Base-by-base conservation (phyloP, 1,140 invertebrate genomes). In the Eurosta solidaginis region DNA sequence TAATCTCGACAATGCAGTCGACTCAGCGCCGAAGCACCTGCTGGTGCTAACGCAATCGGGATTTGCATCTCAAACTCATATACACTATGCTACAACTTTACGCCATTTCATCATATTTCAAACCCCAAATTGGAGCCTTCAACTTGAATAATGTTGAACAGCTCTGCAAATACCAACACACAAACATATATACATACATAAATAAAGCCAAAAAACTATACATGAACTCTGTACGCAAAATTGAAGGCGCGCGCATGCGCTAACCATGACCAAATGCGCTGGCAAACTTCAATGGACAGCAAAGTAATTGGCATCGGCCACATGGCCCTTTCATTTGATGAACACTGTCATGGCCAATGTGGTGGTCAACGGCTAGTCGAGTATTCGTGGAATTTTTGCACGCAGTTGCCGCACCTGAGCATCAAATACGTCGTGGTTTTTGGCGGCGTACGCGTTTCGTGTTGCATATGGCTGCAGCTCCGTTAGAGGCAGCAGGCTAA, bases 331-430 rank as follows among this genome's bases (percentile, higher is more conserved):
- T n/a, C n/a, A n/a, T n/a, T 68, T 68, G 33, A n/a, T 33, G 59
- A 33, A 42, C 36, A 68, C 22, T 68, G 33, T 40, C 59, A 68
- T 40, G 29, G 59, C 7, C n/a, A 33, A 17, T 68, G 59, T 40
- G n/a, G 29, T 12, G 59, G 59, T 36, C 59, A 68, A 33, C 29
- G 33, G 59, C 17, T 40, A 22, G 59, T 68, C 59, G 33, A 29
- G n/a, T 68, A 68, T 68, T 68, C 40, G 59, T 40, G 29, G 59
- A 68, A 68, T 68, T 68, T 42, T 36, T n/a, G 59, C 7, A 68
- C 33, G 22, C 27, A 68, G 17, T 40, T 14, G 59, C 29, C 59
- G 59, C 59, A n/a, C 59, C 59, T 20, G 59, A n/a, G n/a, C 29
- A 25, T 33, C 59, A n/a, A 63, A 12, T 14, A 63, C 59, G 20